Evolutionary conservation across 2,113 vertebrate species (phyloP), one percentile per base, ranked within the genome.

Genomic region (Poecile atricapillus): DNA sequence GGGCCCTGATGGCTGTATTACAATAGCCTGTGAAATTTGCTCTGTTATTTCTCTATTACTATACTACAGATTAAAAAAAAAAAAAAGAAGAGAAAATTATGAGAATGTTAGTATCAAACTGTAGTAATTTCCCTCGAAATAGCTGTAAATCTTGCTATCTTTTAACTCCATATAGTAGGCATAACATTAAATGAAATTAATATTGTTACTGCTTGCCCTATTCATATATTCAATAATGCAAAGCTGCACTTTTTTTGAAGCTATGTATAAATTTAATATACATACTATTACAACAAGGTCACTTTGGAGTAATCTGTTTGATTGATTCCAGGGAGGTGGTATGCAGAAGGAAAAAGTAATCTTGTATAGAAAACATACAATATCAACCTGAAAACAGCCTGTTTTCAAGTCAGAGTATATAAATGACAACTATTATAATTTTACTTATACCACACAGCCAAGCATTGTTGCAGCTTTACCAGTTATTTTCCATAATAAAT

Each of bases 271-370:
- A 87, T 92, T 83, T 89, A 82, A 91, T 91, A 84, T 53, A 69
- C 78, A 87, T 67, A 30, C 49, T 74, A 71, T 94, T 92, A 84
- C 39, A 91, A 41, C 62, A 92, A 94, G 87, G 73, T 94, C 89
- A 90, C 74, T 92, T 84, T 87, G 87, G 73, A 91, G 49, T 81
- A 92, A 89, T 91, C 60, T 71, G 8, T 83, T 83, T 95, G 83
- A 95, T 81, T 90, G 52, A 93, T 94, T 78, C 17, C 46, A 59
- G 37, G 43, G 23, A 80, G 58, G 63, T 3, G 1, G 27, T 16
- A 58, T 9, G 31, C 33, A 37, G 21, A 76, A 12, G 33, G 11
- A 43, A 69, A 60, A 83, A 65, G 37, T 49, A 88, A 88, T 94
- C 82, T 85, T 68, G n/a, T 44, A 74, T 75, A 69, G 74, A 95